These are phyloP conservation scores for Girardia tigrina DNA, from an alignment of 2,888 invertebrate genomes.

Conservation along the genomic window DNA sequence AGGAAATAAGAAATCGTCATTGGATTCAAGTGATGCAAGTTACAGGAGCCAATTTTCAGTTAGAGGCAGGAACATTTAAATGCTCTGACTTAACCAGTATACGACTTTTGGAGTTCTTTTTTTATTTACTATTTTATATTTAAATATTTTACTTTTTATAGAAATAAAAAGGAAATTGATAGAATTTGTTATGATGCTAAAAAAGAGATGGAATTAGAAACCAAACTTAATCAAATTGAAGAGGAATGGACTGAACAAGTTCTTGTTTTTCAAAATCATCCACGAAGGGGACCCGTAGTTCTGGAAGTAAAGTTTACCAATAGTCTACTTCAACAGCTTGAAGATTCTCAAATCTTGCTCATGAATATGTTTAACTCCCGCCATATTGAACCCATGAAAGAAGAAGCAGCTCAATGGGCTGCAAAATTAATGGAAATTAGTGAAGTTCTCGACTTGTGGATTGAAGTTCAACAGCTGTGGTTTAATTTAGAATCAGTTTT, in stretches of 20 bases:
- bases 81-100: conserved; percentile 47
- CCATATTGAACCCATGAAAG: conserved; percentile 48
- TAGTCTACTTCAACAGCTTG: conserved; percentile 48
- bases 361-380: conserved; percentile 38
- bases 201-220: conserved; percentile 48
- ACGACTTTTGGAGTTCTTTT: conserved; percentile 47
- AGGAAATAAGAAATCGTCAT: conserved; percentile 51
- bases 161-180: conserved; percentile 45
- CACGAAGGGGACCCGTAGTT: conserved; percentile 47
- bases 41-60: conserved; percentile 48
- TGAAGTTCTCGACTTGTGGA: conserved; percentile 49
- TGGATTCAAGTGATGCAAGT: conserved; percentile 51
- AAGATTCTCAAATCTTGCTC: conserved; percentile 46
- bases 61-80: conserved; percentile 49
- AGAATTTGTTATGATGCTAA: conserved; percentile 48
- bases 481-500: conserved; percentile 50
- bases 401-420: conserved; percentile 50
- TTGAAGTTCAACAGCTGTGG: conserved; percentile 50
- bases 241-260: conserved; percentile 52
- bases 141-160: conserved; percentile 38
- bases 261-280: conserved; percentile 48
- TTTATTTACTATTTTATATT: not conserved
- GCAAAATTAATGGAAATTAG: conserved; percentile 50
- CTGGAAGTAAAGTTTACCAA: conserved; percentile 48
- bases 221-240: conserved; percentile 48